These are phyloP conservation scores for Eupithecia vulgata DNA, from an alignment of 2,888 invertebrate species.

Conservation along the genomic window DNA sequence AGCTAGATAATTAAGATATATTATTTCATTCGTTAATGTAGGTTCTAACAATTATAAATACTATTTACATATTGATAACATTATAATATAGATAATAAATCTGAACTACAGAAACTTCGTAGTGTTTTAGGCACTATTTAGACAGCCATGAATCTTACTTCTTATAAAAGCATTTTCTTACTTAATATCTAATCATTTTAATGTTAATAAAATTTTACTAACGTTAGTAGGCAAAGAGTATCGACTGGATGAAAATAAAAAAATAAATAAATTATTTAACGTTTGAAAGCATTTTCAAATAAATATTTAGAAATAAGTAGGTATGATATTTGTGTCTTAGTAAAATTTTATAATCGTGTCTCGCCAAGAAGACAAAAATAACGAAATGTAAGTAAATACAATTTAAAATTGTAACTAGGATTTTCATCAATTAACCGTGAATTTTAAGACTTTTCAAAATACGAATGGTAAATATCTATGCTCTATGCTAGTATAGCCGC, in stretches of 20 bases:
- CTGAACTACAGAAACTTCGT: conserved; percentile 82
- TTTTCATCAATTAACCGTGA: background rate
- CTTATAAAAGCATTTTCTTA: conserved; percentile 77
- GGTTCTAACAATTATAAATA: conserved; percentile 59
- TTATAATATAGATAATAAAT: conserved; percentile 75
- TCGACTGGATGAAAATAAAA: conserved; percentile 46
- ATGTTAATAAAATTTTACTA: conserved; percentile 71
- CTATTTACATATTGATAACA: conserved; percentile 71
- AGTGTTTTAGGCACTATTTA: conserved; percentile 84
- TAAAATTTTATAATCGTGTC: background rate
- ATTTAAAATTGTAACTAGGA: background rate
- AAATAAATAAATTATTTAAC: conserved; percentile 1
- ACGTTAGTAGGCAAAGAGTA: conserved; percentile 82
- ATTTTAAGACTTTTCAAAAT: background rate
- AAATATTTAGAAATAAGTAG: conserved; percentile 21
- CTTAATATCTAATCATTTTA: conserved; percentile 63
- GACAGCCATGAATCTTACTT: conserved; percentile 84
- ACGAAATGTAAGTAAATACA: background rate
- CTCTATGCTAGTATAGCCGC: background rate
- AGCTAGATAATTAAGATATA: conserved; percentile 47
- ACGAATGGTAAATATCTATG: background rate
- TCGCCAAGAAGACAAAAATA: background rate
- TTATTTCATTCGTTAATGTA: conserved; percentile 45
- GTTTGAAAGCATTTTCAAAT: conserved; percentile 12
- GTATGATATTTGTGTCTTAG: background rate